These are phyloP conservation scores for Pimpla rufipes DNA, from an alignment of 2,888 invertebrate species.

Conservation along the genomic window DNA sequence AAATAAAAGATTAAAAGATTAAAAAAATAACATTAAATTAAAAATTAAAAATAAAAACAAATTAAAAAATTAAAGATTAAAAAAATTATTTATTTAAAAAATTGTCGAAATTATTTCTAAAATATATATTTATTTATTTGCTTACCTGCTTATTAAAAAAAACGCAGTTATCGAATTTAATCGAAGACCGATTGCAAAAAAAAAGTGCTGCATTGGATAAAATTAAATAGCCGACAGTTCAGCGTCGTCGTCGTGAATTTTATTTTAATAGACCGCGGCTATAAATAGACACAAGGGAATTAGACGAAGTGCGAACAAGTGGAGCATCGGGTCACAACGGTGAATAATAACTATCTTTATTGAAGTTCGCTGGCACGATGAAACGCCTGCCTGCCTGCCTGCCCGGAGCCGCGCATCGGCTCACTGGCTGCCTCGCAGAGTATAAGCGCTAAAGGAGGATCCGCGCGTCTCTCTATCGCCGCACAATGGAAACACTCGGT, in stretches of 20 bases:
- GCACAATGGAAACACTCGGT: slow-evolving; percentile 32
- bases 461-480: slow-evolving; percentile 14
- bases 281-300: slow-evolving; percentile 38
- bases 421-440: slow-evolving; percentile 22
- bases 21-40: no score
- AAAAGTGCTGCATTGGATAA: no score
- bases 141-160: no score
- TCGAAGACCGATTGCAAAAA: no score
- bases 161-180: no score
- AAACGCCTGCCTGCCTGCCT: slow-evolving; percentile 25
- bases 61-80: no score
- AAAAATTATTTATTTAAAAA: no score
- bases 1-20: no score
- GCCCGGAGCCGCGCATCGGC: slow-evolving; percentile 25
- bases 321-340: slow-evolving; percentile 42
- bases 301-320: slow-evolving; percentile 45
- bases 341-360: slow-evolving; percentile 47
- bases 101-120: no score
- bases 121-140: no score
- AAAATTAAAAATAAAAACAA: no score
- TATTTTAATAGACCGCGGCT: slow-evolving; percentile 1
- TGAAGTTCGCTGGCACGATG: slow-evolving; percentile 45
- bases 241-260: not conserved
- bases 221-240: no score
- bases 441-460: slow-evolving; percentile 25